Evolutionary conservation across 2,113 vertebrate species (phyloP).

Genomic region (Paramormyrops kingsleyae): DNA sequence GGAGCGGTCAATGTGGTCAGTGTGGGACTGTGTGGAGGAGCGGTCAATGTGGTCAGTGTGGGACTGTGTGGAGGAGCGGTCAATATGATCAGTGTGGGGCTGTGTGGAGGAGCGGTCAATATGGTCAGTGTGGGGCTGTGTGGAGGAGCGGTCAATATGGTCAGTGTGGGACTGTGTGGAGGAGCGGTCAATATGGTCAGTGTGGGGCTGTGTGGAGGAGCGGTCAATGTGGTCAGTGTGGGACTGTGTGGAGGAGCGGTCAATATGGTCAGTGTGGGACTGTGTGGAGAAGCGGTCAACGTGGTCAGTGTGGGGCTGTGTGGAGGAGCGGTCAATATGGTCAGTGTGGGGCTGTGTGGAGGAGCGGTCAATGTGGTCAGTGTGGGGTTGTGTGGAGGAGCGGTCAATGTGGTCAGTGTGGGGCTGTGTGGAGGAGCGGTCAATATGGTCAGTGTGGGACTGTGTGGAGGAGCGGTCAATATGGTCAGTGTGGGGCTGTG

Average conservation of each 20-base stretch:
- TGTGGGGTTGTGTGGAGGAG: neutral
- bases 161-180: neutral
- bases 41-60: neutral
- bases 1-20: neutral
- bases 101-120: neutral
- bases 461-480: neutral
- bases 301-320: neutral
- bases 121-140: neutral
- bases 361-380: neutral
- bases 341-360: neutral
- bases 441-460: neutral
- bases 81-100: neutral
- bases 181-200: neutral
- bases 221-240: neutral
- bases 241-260: neutral
- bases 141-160: neutral
- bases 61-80: neutral
- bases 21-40: neutral
- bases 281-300: neutral
- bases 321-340: neutral
- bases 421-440: neutral
- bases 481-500: neutral
- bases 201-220: neutral
- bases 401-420: neutral
- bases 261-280: neutral